phyloP scores from a whole-genome alignment of 2,888 invertebrate genomes.

The Hypomecis atomaria region DNA sequence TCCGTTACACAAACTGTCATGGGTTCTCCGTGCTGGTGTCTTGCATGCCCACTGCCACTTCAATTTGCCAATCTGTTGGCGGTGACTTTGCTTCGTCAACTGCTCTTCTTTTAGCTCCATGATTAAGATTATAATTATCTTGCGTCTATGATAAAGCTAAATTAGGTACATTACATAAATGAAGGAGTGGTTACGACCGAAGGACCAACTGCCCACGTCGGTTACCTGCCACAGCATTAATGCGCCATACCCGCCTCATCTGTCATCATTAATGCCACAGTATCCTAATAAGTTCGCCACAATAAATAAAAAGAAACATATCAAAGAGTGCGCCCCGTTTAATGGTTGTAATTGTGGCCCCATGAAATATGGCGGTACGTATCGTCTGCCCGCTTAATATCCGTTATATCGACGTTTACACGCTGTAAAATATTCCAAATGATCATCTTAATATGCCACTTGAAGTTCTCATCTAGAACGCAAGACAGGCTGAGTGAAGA shows the following conservation, averaged over 20 bases:
- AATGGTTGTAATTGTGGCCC: slow-evolving; percentile 82
- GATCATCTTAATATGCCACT: slow-evolving; percentile 71
- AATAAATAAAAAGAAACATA: slow-evolving; percentile 78
- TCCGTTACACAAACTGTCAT: too few relatives aligned
- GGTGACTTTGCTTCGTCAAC: too few relatives aligned
- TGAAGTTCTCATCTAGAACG: slow-evolving; percentile 64
- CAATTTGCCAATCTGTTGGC: too few relatives aligned
- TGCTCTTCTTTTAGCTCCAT: too few relatives aligned
- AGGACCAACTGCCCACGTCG: slow-evolving; percentile 52
- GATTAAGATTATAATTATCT: too few relatives aligned
- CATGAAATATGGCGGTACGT: slow-evolving; percentile 77
- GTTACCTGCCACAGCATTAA: slow-evolving; percentile 70
- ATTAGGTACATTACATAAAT: neutral
- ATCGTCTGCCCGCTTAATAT: slow-evolving; percentile 75
- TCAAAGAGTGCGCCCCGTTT: slow-evolving; percentile 81
- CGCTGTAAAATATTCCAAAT: slow-evolving; percentile 78
- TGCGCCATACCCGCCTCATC: slow-evolving; percentile 73
- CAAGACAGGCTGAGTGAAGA: slow-evolving; percentile 49
- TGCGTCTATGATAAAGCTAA: too few relatives aligned
- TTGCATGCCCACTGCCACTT: too few relatives aligned
- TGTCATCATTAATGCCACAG: slow-evolving; percentile 84
- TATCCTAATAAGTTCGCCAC: slow-evolving; percentile 82
- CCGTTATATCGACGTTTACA: slow-evolving; percentile 78
- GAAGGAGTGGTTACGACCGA: slow-evolving; percentile 1
- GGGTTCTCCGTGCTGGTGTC: too few relatives aligned